Percentiles rank a stretch among this genome's conserved stretches.
phyloP scores from a whole-genome alignment of 1,140 invertebrate species.

The Octopus sinensis region DNA sequence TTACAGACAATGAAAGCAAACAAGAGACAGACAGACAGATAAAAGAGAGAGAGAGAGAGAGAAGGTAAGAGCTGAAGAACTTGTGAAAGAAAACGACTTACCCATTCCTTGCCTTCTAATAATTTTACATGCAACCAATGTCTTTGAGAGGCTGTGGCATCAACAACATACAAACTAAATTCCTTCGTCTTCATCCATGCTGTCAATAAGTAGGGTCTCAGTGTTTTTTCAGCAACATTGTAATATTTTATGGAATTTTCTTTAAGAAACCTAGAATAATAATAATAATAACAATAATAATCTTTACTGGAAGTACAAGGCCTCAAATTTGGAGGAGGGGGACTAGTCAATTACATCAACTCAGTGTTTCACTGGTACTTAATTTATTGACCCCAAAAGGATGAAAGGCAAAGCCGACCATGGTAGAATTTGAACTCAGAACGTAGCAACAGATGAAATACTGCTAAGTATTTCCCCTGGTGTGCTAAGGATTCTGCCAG shows the following conservation, averaged over 20 bases:
- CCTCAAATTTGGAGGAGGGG: no score
- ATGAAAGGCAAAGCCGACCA: no score
- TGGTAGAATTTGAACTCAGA: no score
- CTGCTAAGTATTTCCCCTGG: no score
- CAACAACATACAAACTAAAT: conserved; percentile 22
- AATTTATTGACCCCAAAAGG: no score
- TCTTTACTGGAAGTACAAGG: no score
- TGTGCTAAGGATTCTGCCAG: no score
- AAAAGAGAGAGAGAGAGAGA: background rate
- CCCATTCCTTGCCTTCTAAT: conserved; percentile 28
- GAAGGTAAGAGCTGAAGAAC: background rate
- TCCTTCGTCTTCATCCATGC: conserved; percentile 28
- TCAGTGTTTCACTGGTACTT: no score
- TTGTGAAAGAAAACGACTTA: conserved; percentile 19
- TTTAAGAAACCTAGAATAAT: conserved; percentile 40
- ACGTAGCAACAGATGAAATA: no score
- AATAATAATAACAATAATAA: background rate
- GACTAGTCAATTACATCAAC: no score
- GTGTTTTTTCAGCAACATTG: conserved; percentile 28
- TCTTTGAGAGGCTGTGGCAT: conserved; percentile 32
- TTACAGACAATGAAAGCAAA: background rate
- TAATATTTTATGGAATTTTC: conserved; percentile 42
- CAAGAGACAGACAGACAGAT: background rate
- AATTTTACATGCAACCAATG: conserved; percentile 36
- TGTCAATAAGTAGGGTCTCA: conserved; percentile 36